Evolutionary conservation across 2,888 invertebrate species (phyloP).

Genomic region (Stenotaenia linearis): DNA sequence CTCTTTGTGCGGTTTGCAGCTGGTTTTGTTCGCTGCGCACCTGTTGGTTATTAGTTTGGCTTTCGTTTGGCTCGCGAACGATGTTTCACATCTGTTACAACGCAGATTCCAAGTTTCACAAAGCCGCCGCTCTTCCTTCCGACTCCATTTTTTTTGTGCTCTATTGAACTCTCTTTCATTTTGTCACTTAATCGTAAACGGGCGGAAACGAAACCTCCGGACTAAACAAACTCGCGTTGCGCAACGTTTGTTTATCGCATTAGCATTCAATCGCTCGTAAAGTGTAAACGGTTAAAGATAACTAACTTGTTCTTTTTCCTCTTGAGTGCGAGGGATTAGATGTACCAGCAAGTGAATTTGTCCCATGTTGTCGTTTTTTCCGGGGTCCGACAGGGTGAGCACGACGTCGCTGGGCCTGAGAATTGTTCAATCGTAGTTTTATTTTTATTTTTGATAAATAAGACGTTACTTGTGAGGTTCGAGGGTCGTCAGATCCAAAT

Average conservation of each 20-base stretch:
- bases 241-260: too few relatives aligned
- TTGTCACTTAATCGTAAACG: too few relatives aligned
- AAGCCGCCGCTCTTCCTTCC: background rate
- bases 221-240: too few relatives aligned
- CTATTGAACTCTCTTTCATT: too few relatives aligned
- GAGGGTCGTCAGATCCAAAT: slow-evolving; percentile 73
- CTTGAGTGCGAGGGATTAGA: slow-evolving; percentile 86
- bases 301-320: slow-evolving; percentile 86
- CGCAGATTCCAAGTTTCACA: background rate
- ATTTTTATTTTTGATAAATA: too few relatives aligned
- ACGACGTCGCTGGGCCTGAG: slow-evolving; percentile 61
- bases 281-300: too few relatives aligned
- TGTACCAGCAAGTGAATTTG: slow-evolving; percentile 76
- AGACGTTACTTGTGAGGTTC: slow-evolving; percentile 63
- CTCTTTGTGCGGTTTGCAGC: background rate
- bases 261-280: too few relatives aligned
- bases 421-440: too few relatives aligned
- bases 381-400: slow-evolving; percentile 71
- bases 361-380: slow-evolving; percentile 65
- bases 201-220: too few relatives aligned
- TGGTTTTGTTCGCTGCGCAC: background rate
- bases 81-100: background rate
- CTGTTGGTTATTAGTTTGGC: background rate
- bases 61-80: too few relatives aligned
- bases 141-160: background rate